Evolutionary conservation across 2,113 vertebrate species (phyloP).

Genomic region (Phyllostomus discolor): DNA sequence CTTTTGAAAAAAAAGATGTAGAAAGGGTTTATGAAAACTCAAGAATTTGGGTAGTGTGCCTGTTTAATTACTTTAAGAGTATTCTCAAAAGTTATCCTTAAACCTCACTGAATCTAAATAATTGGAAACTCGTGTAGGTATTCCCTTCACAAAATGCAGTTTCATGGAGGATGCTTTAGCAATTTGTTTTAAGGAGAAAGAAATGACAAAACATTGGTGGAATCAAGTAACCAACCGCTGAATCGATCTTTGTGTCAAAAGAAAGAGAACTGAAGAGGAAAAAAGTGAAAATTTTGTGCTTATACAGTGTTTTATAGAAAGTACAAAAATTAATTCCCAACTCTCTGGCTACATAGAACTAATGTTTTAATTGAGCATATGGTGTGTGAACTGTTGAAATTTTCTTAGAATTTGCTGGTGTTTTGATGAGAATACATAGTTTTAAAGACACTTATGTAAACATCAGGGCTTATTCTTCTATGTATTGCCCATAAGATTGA

Average conservation of each 20-base stretch:
- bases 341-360: constrained; percentile 2
- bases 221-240: constrained; percentile 61
- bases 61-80: constrained; percentile 80
- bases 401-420: constrained; percentile 44
- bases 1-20: constrained; percentile 60
- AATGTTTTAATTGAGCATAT: not conserved
- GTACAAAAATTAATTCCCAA: constrained; percentile 38
- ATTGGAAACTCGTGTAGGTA: constrained; percentile 81
- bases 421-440: constrained; percentile 53
- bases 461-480: constrained; percentile 26
- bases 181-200: constrained; percentile 56
- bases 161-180: constrained; percentile 75
- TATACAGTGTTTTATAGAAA: constrained; percentile 54
- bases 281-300: not conserved
- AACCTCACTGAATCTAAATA: constrained; percentile 77
- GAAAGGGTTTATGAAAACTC: constrained; percentile 78
- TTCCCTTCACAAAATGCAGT: constrained; percentile 75
- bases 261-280: constrained; percentile 51
- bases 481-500: not conserved
- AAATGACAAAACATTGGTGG: constrained; percentile 74
- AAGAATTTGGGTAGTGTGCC: constrained; percentile 76
- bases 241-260: constrained; percentile 50
- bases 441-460: constrained; percentile 35
- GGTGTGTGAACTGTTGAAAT: constrained; percentile 18
- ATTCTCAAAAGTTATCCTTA: constrained; percentile 65